Percentiles rank a stretch among this genome's conserved stretches.
Evolutionary conservation across 2,113 vertebrate genomes (phyloP).

Genomic region (Nansenia antarctica): DNA sequence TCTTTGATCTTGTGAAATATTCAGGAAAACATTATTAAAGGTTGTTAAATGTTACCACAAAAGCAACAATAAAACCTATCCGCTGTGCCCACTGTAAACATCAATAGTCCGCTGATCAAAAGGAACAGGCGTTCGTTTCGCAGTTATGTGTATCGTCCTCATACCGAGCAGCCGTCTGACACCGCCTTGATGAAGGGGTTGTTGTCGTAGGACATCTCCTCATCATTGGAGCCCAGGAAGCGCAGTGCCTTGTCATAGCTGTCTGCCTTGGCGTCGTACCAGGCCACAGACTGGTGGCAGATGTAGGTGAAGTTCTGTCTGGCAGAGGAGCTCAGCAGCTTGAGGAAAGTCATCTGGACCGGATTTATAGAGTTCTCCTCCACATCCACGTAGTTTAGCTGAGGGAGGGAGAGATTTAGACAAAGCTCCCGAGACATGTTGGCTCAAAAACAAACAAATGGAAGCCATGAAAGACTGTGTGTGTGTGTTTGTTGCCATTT

Average conservation of each 20-base stretch:
- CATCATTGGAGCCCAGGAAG: constrained; percentile 96
- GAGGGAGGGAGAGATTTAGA: background rate
- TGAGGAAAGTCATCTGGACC: constrained; percentile 98
- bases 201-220: constrained; percentile 97
- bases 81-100: no score
- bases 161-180: constrained; percentile 90
- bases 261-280: constrained; percentile 86
- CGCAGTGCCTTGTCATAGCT: constrained; percentile 90
- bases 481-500: no score
- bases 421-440: background rate
- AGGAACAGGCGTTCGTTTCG: no score
- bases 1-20: no score
- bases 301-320: constrained; percentile 96
- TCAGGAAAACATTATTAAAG: no score
- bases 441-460: no score
- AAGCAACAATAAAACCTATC: no score
- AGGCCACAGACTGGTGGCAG: constrained; percentile 94
- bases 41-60: no score
- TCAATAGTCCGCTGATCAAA: no score
- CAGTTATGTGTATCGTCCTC: no score
- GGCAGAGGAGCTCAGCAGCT: constrained; percentile 92
- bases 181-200: constrained; percentile 91
- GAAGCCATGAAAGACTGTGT: no score
- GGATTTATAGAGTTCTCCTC: constrained; percentile 86
- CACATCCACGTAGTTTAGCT: constrained; percentile 91